These are phyloP conservation scores for Atractosteus spatula DNA, from an alignment of 2,113 vertebrate species.

Conservation along the genomic window DNA sequence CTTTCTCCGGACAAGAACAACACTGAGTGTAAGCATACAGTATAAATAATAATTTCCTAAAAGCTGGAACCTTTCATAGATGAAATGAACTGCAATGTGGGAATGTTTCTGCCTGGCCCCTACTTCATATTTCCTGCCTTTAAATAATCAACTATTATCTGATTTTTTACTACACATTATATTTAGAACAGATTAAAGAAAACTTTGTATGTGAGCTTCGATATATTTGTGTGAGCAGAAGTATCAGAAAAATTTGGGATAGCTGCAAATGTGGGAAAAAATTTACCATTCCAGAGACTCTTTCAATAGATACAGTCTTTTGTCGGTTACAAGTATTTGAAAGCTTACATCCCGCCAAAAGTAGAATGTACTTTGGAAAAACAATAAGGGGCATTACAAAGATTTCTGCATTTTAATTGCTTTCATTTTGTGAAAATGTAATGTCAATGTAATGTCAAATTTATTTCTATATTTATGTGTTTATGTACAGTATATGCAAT, in stretches of 20 bases:
- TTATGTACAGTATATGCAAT: too few species aligned
- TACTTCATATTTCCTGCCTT: slow-evolving; percentile 49
- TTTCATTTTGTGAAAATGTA: too few species aligned
- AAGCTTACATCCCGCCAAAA: too few species aligned
- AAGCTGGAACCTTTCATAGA: slow-evolving; percentile 44
- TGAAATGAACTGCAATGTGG: slow-evolving; percentile 40
- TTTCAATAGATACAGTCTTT: slow-evolving; percentile 28
- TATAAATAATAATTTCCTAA: neutral
- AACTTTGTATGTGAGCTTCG: slow-evolving; percentile 22
- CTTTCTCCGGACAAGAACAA: slow-evolving; percentile 37
- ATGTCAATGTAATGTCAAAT: too few species aligned
- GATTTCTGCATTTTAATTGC: too few species aligned
- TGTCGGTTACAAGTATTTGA: slow-evolving; percentile 21
- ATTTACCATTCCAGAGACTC: slow-evolving; percentile 37
- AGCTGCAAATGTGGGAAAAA: slow-evolving; percentile 54
- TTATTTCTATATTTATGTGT: too few species aligned
- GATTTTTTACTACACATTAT: slow-evolving; percentile 42
- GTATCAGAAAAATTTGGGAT: too few species aligned
- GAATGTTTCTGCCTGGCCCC: slow-evolving; percentile 41
- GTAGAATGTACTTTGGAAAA: too few species aligned
- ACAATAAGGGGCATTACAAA: too few species aligned
- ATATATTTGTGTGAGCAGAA: slow-evolving; percentile 33
- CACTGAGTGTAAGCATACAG: slow-evolving; percentile 10
- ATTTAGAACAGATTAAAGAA: slow-evolving; percentile 44
- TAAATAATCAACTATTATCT: slow-evolving; percentile 62